Evolutionary conservation across 2,888 invertebrate genomes (phyloP), one percentile per base, ranked within the genome.

Genomic region (Apodemia zela): DNA sequence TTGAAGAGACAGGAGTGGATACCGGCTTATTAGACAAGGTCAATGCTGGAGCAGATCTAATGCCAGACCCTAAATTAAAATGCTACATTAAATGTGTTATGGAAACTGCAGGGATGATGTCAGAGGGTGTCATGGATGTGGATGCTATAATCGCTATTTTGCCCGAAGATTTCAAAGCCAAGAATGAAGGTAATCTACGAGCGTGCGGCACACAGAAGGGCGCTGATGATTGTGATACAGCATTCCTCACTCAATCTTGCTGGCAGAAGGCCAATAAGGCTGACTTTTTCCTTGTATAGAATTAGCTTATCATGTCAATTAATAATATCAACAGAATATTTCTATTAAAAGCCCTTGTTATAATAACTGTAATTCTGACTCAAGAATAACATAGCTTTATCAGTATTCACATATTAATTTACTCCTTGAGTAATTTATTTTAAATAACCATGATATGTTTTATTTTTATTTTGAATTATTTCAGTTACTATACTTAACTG

Each of bases 61-160:
- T 76, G 74, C 73, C 79, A 0, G 89, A 89, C 70, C 69, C 70
- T 0, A 77, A 77, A 65, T 76, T 90, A 61, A 86, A 88, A 71
- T 90, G 90, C 75, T 90, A 90, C 78, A 78, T 86, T 68, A 87
- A 88, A 72, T 90, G 90, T 72, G 75, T 81, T 21, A 87, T 90
- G 90, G 90, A 89, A 77, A 88, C 85, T 33, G 85, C 87, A 0
- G 90, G 90, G 58, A 88, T 90, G 87, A 68, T 89, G 75, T 65
- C 78, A 0, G 88, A 82, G 5, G 90, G 88, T 38, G 74, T 66
- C 18, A 78, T 90, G 67, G 87, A 90, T 70, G 75, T 88, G 60
- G 90, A 89, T 45, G 82, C 87, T 2, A 82, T 87, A 63, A 69
- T 90, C 57, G 84, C 82, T 25, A 69, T 90, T 70, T 72, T 90